Percentiles rank a stretch among this genome's conserved stretches.
Evolutionary conservation across 1,140 invertebrate genomes (phyloP).

Genomic region (Galleria mellonella): DNA sequence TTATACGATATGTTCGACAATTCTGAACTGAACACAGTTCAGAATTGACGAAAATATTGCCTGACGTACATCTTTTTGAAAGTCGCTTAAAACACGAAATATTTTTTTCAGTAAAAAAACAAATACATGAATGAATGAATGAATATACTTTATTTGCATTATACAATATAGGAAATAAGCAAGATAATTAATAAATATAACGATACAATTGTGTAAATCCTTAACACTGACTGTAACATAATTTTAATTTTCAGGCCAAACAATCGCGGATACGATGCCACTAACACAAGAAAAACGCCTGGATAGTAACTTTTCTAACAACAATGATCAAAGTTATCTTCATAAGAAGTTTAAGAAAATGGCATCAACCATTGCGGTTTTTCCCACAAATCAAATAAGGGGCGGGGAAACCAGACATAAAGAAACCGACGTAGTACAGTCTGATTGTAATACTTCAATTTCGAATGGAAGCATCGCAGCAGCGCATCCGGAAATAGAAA

Average conservation of each 20-base stretch:
- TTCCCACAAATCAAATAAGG: slow-evolving; percentile 49
- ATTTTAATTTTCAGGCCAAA: slow-evolving; percentile 57
- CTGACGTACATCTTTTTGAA: too few relatives aligned
- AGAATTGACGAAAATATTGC: too few relatives aligned
- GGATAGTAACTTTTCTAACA: slow-evolving; percentile 69
- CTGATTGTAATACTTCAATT: slow-evolving; percentile 47
- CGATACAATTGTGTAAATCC: too few relatives aligned
- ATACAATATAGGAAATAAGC: too few relatives aligned
- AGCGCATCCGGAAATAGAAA: slow-evolving; percentile 64
- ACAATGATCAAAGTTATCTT: slow-evolving; percentile 85
- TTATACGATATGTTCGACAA: too few relatives aligned
- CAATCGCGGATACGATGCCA: slow-evolving; percentile 62
- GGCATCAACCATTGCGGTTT: slow-evolving; percentile 77
- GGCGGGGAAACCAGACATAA: slow-evolving; percentile 53
- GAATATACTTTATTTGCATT: too few relatives aligned
- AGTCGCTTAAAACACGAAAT: too few relatives aligned
- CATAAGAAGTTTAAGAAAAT: slow-evolving; percentile 95
- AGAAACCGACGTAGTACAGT: slow-evolving; percentile 35
- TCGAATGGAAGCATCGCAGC: slow-evolving; percentile 64
- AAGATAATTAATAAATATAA: too few relatives aligned
- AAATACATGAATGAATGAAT: too few relatives aligned
- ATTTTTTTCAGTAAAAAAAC: too few relatives aligned
- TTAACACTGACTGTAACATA: too few relatives aligned
- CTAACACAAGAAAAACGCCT: slow-evolving; percentile 67
- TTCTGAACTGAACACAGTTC: too few relatives aligned